These are phyloP conservation scores for Matsumurasca onukii DNA, from an alignment of 1,140 invertebrate species.

Conservation along the genomic window DNA sequence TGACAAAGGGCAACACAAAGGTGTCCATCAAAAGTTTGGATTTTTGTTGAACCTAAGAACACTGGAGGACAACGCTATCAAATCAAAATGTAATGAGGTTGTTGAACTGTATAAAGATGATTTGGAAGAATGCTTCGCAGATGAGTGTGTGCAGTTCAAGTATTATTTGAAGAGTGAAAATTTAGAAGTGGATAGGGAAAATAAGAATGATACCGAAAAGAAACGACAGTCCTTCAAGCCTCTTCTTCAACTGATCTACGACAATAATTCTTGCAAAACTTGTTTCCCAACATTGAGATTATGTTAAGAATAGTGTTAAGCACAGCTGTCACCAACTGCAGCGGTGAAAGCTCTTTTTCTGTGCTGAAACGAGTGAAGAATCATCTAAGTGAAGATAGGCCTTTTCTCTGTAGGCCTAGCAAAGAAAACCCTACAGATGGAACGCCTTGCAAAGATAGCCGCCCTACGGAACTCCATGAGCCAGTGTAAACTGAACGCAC, in stretches of 20 bases:
- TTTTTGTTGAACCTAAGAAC: slow-evolving; percentile 16
- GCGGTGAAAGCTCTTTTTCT: too few relatives aligned
- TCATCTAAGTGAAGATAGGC: too few relatives aligned
- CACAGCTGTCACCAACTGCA: too few relatives aligned
- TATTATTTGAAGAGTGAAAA: slow-evolving; percentile 26
- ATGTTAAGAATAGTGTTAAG: background rate
- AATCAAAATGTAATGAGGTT: slow-evolving; percentile 21
- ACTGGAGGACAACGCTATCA: slow-evolving; percentile 1
- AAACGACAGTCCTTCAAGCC: slow-evolving; percentile 13
- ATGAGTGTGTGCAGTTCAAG: slow-evolving; percentile 21
- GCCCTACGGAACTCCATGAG: too few relatives aligned
- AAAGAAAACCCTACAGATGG: too few relatives aligned
- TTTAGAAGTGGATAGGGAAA: slow-evolving; percentile 4
- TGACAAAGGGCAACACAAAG: slow-evolving; percentile 7
- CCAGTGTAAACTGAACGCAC: too few relatives aligned
- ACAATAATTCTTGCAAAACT: slow-evolving; percentile 15
- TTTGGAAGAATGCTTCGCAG: slow-evolving; percentile 26
- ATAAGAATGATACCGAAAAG: slow-evolving; percentile 18
- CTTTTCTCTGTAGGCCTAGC: too few relatives aligned
- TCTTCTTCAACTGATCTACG: slow-evolving; percentile 23
- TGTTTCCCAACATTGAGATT: slow-evolving; percentile 20
- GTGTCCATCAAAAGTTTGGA: slow-evolving; percentile 6
- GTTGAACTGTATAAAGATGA: slow-evolving; percentile 19
- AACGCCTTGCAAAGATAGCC: too few relatives aligned
- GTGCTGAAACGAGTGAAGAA: too few relatives aligned